A percentile compares a stretch with the other conserved stretches of the same genome.
Conservation (phyloP, 64 coral and sea anemone species). For the Cladopsammia gracilis region DNA sequence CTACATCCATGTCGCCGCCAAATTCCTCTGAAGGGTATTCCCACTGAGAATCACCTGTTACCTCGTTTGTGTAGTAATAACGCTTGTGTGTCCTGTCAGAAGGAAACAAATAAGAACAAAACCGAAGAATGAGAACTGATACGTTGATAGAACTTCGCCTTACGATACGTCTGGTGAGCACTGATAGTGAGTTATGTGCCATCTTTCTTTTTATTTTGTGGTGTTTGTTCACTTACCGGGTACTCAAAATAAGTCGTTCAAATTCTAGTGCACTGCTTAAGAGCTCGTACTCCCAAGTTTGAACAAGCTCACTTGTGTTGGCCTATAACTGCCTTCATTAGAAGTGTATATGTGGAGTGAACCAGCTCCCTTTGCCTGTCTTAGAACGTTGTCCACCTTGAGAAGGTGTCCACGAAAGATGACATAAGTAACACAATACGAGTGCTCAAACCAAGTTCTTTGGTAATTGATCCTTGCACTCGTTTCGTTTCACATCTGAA, state of each 20-base stretch:
- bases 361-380: too few species aligned
- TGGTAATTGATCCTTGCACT: slow-evolving; percentile 7
- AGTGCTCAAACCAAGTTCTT: not conserved
- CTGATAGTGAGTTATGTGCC: not conserved
- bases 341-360: too few species aligned
- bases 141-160: not conserved
- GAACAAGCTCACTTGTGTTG: too few species aligned
- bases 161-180: not conserved
- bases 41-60: slow-evolving; percentile 68
- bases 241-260: not conserved
- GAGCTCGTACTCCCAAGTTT: too few species aligned
- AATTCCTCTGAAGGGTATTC: slow-evolving; percentile 44
- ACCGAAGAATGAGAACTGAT: slow-evolving; percentile 36
- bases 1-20: slow-evolving; percentile 2
- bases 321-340: too few species aligned
- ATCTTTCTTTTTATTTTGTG: not conserved
- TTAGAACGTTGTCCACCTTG: not conserved
- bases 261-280: too few species aligned
- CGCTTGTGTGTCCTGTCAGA: slow-evolving; percentile 59
- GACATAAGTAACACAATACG: not conserved
- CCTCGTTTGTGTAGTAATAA: slow-evolving; percentile 61
- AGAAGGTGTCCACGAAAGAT: not conserved
- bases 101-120: not conserved
- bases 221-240: not conserved
- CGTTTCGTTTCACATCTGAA: too few species aligned